Evolutionary conservation across 2,888 invertebrate genomes (phyloP).

Genomic region (Rapana venosa): DNA sequence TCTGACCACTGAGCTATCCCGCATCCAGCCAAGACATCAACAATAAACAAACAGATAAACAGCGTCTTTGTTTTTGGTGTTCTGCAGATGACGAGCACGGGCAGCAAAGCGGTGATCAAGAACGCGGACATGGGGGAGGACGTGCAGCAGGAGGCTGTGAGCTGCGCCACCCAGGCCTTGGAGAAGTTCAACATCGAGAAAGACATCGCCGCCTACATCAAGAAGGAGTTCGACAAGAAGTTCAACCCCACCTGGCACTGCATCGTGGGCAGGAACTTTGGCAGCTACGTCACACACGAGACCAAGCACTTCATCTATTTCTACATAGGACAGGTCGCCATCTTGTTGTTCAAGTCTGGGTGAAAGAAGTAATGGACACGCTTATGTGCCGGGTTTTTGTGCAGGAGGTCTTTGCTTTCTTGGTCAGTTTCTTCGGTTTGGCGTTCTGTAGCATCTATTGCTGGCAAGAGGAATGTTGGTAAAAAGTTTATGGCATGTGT

Average conservation of each 20-base stretch:
- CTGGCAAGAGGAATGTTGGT: too few species aligned
- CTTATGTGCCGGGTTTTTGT: too few species aligned
- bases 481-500: too few species aligned
- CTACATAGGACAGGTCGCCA: slow-evolving; percentile 98
- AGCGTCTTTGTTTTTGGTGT: neutral
- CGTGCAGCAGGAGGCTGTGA: slow-evolving; percentile 99
- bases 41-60: too few species aligned
- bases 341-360: slow-evolving; percentile 98
- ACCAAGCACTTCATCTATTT: slow-evolving; percentile 99
- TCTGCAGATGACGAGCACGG: slow-evolving; percentile 62
- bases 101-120: slow-evolving; percentile 96
- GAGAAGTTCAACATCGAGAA: slow-evolving; percentile 99
- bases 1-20: too few species aligned
- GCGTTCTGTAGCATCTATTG: too few species aligned
- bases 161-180: slow-evolving; percentile 98
- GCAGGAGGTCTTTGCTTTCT: too few species aligned
- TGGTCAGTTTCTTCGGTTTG: too few species aligned
- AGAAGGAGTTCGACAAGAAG: slow-evolving; percentile 99
- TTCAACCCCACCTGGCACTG: slow-evolving; percentile 99
- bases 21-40: too few species aligned
- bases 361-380: neutral
- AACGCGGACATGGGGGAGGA: slow-evolving; percentile 99
- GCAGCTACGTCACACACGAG: slow-evolving; percentile 87
- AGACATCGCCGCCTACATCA: slow-evolving; percentile 99
- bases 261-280: slow-evolving; percentile 99